Evolutionary conservation across 2,797 vertebrate species (phyloP).

Genomic region (Sibirionetta formosa): DNA sequence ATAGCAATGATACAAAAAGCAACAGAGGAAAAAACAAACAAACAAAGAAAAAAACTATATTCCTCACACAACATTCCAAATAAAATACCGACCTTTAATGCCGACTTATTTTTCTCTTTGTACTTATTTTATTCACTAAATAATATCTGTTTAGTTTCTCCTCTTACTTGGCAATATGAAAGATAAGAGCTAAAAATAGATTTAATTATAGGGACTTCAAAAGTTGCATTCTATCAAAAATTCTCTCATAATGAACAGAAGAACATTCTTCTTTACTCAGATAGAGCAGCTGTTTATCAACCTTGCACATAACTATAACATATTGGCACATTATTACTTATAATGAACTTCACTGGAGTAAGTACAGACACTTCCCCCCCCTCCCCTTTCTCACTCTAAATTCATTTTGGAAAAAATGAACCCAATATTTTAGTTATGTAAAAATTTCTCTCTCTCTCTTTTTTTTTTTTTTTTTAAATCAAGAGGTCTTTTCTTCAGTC

Average conservation of each 20-base stretch:
- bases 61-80: not conserved
- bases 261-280: not conserved
- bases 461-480: not conserved
- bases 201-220: not conserved
- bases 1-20: not conserved
- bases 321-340: not conserved
- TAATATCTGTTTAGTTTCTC: not conserved
- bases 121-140: not conserved
- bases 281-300: not conserved
- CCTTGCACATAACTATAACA: not conserved
- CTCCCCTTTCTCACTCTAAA: accelerated
- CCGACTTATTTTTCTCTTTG: not conserved
- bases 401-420: not conserved
- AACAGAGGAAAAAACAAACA: not conserved
- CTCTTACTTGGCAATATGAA: not conserved
- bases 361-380: not conserved
- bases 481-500: not conserved
- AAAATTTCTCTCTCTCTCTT: not conserved
- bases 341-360: not conserved
- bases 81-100: not conserved
- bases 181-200: slow-evolving; percentile 15
- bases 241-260: not conserved
- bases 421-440: not conserved
- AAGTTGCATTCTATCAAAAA: not conserved
- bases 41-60: not conserved